phyloP scores from a whole-genome alignment of 1,140 invertebrate species.

The Wiebesia pumilae region DNA sequence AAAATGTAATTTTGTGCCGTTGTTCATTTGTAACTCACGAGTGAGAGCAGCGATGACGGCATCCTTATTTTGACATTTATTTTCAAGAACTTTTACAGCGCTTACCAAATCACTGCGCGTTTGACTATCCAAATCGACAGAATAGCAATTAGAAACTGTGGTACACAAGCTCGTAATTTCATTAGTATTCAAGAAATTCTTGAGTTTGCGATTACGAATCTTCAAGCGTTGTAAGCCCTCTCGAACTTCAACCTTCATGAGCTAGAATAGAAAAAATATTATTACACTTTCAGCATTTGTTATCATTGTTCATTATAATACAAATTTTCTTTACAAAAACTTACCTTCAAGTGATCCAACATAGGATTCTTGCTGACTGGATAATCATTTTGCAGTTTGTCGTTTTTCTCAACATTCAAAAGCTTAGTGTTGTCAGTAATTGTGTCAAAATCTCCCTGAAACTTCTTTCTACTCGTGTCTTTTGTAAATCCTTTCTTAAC shows the following conservation, averaged over 20 bases:
- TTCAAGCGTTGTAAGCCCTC: slow-evolving; percentile 43
- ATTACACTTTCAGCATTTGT: no score
- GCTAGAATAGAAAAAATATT: background rate
- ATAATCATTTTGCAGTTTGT: background rate
- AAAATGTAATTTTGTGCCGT: background rate
- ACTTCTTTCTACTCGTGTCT: background rate
- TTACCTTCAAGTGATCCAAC: slow-evolving; percentile 1
- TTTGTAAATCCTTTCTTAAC: background rate
- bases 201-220: slow-evolving; percentile 49
- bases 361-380: background rate
- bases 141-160: slow-evolving; percentile 16
- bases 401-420: background rate
- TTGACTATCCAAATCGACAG: slow-evolving; percentile 1
- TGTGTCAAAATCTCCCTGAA: background rate
- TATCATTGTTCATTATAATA: no score
- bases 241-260: slow-evolving; percentile 31
- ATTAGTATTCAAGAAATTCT: slow-evolving; percentile 21
- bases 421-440: background rate
- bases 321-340: background rate
- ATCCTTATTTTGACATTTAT: slow-evolving; percentile 48
- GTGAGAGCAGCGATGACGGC: slow-evolving; percentile 50
- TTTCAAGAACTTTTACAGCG: slow-evolving; percentile 22
- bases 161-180: background rate
- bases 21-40: slow-evolving; percentile 42
- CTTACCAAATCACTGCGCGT: slow-evolving; percentile 18